These are phyloP conservation scores for Mustela nigripes DNA, from an alignment of 2,113 vertebrate species.

Conservation along the genomic window DNA sequence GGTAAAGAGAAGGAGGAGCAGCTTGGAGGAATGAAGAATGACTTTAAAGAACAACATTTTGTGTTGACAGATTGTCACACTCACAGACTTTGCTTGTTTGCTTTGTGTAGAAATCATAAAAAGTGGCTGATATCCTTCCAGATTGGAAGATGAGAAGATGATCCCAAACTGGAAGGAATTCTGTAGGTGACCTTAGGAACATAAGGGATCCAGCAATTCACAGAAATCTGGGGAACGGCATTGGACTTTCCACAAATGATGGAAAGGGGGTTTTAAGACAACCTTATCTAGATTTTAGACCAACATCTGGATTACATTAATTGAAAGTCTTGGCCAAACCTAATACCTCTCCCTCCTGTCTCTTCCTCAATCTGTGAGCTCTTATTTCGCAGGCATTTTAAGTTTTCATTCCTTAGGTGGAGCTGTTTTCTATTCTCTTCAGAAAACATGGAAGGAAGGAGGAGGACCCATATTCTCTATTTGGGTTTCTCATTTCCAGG, in stretches of 20 bases:
- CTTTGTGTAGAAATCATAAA: not conserved
- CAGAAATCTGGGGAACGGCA: not conserved
- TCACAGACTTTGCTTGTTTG: not conserved
- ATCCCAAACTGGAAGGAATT: not conserved
- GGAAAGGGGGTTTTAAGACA: not conserved
- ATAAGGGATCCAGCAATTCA: not conserved
- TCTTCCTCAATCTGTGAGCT: slow-evolving; percentile 40
- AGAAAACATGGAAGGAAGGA: slow-evolving; percentile 59
- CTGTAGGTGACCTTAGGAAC: not conserved
- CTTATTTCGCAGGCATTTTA: slow-evolving; percentile 64
- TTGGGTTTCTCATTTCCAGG: slow-evolving; percentile 74
- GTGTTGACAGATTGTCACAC: not conserved
- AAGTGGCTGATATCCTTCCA: not conserved
- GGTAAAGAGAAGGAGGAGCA: not conserved
- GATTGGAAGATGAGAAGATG: not conserved
- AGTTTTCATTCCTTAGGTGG: slow-evolving; percentile 76
- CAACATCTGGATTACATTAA: slow-evolving; percentile 68
- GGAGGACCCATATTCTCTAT: slow-evolving; percentile 12
- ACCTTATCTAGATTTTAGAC: slow-evolving; percentile 24
- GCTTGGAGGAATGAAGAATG: not conserved
- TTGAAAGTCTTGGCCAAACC: slow-evolving; percentile 41
- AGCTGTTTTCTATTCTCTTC: slow-evolving; percentile 75
- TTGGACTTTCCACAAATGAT: not conserved
- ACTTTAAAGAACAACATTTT: not conserved
- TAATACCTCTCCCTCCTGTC: slow-evolving; percentile 27